Conservation (phyloP, 2,797 vertebrate genomes). For the Danionella dracula region DNA sequence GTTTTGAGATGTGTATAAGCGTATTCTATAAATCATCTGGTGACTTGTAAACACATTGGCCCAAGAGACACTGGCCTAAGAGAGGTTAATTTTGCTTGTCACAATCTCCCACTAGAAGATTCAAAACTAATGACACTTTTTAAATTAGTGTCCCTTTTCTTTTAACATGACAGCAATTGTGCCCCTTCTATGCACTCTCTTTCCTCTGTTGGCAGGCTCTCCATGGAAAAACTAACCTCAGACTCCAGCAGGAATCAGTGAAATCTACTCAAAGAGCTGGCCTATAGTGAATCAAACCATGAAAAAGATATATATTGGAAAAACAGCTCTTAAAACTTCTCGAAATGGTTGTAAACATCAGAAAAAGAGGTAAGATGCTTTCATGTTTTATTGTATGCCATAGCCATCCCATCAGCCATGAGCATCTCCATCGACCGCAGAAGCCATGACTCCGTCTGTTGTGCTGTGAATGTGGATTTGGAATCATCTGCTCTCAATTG, state of each 20-base stretch:
- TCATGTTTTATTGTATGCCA: not conserved
- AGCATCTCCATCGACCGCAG: constrained; percentile 6
- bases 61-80: constrained; percentile 16
- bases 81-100: constrained; percentile 38
- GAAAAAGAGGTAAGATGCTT: constrained; percentile 73
- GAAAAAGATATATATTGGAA: constrained; percentile 81
- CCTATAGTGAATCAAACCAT: constrained; percentile 68
- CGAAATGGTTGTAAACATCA: constrained; percentile 74
- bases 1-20: no score
- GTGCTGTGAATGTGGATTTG: not conserved
- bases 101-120: constrained; percentile 18
- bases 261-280: constrained; percentile 50
- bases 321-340: constrained; percentile 75
- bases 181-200: constrained; percentile 45
- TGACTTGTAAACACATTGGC: constrained; percentile 48
- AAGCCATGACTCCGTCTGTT: not conserved
- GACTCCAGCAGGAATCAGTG: constrained; percentile 12
- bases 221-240: constrained; percentile 41
- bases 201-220: constrained; percentile 69
- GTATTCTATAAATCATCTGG: constrained; percentile 44
- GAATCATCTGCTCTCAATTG: not conserved
- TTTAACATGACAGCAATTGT: constrained; percentile 41
- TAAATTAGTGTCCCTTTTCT: constrained; percentile 10
- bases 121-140: not conserved
- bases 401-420: constrained; percentile 17